A percentile compares a stretch with the other conserved stretches of the same genome.
Evolutionary conservation across 2,888 invertebrate species (phyloP).

Genomic region (Caenorhabditis macrosperma): DNA sequence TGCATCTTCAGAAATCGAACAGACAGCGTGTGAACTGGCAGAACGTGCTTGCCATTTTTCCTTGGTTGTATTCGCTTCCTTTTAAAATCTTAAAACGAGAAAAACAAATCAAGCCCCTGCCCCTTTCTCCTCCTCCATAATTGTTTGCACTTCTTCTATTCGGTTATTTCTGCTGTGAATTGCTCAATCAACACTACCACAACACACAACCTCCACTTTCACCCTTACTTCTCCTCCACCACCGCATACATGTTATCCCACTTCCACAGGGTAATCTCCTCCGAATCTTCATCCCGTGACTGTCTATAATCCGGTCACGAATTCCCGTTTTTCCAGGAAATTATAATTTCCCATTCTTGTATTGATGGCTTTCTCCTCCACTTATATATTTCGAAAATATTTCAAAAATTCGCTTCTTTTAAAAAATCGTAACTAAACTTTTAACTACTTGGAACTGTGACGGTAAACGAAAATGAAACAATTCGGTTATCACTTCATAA

Average conservation of each 20-base stretch:
- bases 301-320: neutral
- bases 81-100: too few species aligned
- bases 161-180: neutral
- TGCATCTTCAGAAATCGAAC: conserved; percentile 33
- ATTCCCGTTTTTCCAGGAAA: neutral
- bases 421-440: neutral
- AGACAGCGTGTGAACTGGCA: conserved; percentile 1
- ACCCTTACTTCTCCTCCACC: neutral
- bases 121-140: too few species aligned
- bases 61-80: too few species aligned
- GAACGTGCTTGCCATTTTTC: too few species aligned
- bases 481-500: conserved; percentile 2
- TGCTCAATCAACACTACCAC: neutral
- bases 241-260: neutral
- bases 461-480: neutral
- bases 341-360: neutral
- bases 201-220: neutral
- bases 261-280: neutral
- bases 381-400: neutral
- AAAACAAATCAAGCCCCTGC: too few species aligned
- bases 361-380: neutral
- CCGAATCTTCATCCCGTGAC: neutral
- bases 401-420: neutral
- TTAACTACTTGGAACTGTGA: neutral
- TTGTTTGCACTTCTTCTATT: neutral